Conservation (phyloP, 2,888 invertebrate species). For the Stegana nigrithorax region DNA sequence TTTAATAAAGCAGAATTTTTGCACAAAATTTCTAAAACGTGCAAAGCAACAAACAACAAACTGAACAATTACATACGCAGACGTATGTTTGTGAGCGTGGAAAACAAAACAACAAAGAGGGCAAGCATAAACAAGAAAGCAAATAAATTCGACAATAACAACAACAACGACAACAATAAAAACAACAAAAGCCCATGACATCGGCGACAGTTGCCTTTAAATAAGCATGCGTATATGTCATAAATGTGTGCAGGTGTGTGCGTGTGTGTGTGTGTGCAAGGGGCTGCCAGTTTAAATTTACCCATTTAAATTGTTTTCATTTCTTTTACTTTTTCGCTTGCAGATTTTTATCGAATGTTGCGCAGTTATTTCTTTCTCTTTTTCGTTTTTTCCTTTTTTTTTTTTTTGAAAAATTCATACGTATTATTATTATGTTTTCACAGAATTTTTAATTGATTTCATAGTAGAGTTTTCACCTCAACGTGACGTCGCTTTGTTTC, state of each 20-base stretch:
- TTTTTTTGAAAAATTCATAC: slow-evolving; percentile 19
- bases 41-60: background rate
- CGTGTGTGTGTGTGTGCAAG: background rate
- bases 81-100: no score
- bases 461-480: slow-evolving; percentile 18
- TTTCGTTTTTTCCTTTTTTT: no score
- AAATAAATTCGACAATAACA: background rate
- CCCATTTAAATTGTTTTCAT: no score
- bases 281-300: no score
- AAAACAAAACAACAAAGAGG: background rate
- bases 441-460: slow-evolving; percentile 38
- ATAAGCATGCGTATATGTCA: background rate
- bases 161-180: background rate
- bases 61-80: background rate
- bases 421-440: slow-evolving; percentile 34
- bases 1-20: background rate
- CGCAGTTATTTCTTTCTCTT: no score
- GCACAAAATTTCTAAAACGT: background rate
- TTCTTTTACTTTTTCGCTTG: no score
- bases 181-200: background rate
- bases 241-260: background rate
- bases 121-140: no score
- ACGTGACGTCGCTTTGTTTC: no score
- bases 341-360: no score
- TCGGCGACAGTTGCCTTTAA: background rate